phyloP scores from a whole-genome alignment of 2,888 invertebrate genomes.

The Leptopterna dolabrata region DNA sequence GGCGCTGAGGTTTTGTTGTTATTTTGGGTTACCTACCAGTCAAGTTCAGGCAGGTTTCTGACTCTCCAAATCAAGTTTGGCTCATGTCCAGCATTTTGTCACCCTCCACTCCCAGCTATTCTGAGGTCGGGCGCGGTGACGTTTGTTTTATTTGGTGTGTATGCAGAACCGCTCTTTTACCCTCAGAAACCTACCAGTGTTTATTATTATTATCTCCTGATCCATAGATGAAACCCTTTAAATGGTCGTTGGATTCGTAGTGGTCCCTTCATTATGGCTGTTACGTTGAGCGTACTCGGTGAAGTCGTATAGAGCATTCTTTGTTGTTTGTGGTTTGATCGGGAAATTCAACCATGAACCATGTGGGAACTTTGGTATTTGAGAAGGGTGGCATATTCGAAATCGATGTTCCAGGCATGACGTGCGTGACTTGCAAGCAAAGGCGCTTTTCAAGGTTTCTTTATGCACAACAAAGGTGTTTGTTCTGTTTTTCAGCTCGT shows the following conservation, averaged over 20 bases:
- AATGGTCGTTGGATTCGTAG: too few species aligned
- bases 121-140: constrained; percentile 10
- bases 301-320: too few species aligned
- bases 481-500: too few species aligned
- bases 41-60: neutral
- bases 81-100: neutral
- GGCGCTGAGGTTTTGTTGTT: neutral
- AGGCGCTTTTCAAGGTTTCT: constrained; percentile 51
- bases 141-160: neutral
- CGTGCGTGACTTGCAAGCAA: constrained; percentile 61
- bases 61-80: neutral
- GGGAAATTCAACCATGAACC: neutral
- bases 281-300: too few species aligned
- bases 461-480: neutral
- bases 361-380: constrained; percentile 58
- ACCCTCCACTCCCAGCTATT: constrained; percentile 41
- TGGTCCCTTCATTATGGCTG: too few species aligned
- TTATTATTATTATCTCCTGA: neutral
- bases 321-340: neutral
- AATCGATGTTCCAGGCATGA: constrained; percentile 60
- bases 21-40: neutral
- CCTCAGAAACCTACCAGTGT: neutral
- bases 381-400: constrained; percentile 61
- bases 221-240: too few species aligned
- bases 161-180: neutral